Evolutionary conservation across 2,888 invertebrate species (phyloP).

Genomic region (Sminthurides aquaticus): DNA sequence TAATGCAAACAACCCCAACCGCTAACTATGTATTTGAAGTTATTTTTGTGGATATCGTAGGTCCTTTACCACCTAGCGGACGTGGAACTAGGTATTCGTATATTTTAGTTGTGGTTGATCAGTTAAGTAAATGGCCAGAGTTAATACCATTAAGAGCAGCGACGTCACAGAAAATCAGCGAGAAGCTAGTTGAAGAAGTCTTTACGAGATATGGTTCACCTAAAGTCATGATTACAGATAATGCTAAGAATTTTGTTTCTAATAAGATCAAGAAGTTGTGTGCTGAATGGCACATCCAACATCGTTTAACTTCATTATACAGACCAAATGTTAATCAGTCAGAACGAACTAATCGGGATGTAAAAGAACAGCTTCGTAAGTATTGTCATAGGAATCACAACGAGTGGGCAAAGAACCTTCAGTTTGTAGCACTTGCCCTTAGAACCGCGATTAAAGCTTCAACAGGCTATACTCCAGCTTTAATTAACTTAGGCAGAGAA

Average conservation of each 20-base stretch:
- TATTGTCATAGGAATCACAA: conserved; percentile 18
- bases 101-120: conserved; percentile 27
- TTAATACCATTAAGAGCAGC: conserved; percentile 27
- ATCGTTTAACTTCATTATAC: conserved; percentile 20
- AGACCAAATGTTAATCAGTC: conserved; percentile 26
- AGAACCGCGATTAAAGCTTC: conserved; percentile 16
- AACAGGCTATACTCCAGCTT: conserved; percentile 21
- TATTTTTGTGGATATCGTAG: conserved; percentile 30
- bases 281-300: conserved; percentile 24
- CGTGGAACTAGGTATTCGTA: conserved; percentile 18
- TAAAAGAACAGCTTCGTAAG: conserved; percentile 22
- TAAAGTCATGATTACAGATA: conserved; percentile 25
- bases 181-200: conserved; percentile 27
- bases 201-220: conserved; percentile 31
- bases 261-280: conserved; percentile 23
- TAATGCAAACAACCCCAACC: conserved; percentile 14
- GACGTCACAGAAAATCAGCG: conserved; percentile 22
- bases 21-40: conserved; percentile 20
- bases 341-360: conserved; percentile 27
- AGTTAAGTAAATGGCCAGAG: conserved; percentile 29
- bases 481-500: conserved; percentile 23
- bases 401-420: conserved; percentile 17
- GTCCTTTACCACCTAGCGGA: conserved; percentile 22
- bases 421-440: conserved; percentile 25
- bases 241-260: conserved; percentile 27